Evolutionary conservation across 1,140 invertebrate species (phyloP), one percentile per base, ranked within the genome.

Genomic region (Aphidius gifuensis): DNA sequence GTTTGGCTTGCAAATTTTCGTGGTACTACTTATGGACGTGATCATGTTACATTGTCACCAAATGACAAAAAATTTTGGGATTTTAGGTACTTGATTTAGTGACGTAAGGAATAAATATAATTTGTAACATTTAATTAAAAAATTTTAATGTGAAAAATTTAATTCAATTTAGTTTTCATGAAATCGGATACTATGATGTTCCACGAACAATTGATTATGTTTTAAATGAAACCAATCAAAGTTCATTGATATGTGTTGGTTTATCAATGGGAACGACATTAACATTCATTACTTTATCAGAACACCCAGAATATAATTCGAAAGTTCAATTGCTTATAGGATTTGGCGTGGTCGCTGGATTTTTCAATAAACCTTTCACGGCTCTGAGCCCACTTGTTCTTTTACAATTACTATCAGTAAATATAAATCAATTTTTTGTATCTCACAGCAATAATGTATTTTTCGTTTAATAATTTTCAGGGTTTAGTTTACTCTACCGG

Each of bases 1-100:
- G 88, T 90, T 1, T 90, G 87, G 87, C 39, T 90, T 8, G 85
- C 85, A 8, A 92, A 92, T 79, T 84, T 80, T 21, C 74, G 89
- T 39, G 90, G 90, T 46, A 90, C 85, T 62, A 81, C 75, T 9
- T 87, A 88, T 68, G 85, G 86, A 2, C 78, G 79, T 50, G 74
- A 74, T 47, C 82, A 84, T 65, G 66, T 74, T 9, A 74, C 67
- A 16, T 68, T 75, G 62, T 75, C 69, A 59, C 47, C 75, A 47
- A 64, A 68, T 63, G 69, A 79, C 60, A 53, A 67, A 9, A 71
- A 80, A 23, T 85, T 81, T 68, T 85, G 83, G 84, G 69, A 78
- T 63, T 82, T 65, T 48, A 65, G 66, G 64, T 64, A 48, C 16
- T 82, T 66, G 67, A 56, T 47, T 47, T 65, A 48, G 39, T 63